phyloP scores from a whole-genome alignment of 2,797 vertebrate genomes.

The Cottoperca gobio region DNA sequence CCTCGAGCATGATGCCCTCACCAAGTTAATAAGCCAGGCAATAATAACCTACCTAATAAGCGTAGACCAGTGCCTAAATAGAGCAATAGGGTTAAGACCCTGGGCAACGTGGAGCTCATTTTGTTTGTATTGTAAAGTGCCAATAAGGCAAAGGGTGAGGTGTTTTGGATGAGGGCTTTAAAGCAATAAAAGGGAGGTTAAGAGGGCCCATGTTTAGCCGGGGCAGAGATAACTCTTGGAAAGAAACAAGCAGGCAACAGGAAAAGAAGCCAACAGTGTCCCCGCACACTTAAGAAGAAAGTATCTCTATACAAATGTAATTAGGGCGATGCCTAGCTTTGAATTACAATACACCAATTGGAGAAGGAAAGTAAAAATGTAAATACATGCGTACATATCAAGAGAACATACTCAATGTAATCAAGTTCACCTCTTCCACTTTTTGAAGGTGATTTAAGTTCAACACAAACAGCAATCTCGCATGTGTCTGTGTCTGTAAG shows the following conservation, averaged over 20 bases:
- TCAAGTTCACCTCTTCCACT: neutral
- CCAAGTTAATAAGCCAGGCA: neutral
- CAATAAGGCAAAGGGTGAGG: slow-evolving; percentile 42
- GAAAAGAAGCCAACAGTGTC: slow-evolving; percentile 39
- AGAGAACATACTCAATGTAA: neutral
- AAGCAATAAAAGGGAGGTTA: slow-evolving; percentile 55
- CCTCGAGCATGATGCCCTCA: neutral
- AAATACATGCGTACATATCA: neutral
- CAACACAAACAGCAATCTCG: neutral
- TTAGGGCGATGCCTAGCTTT: slow-evolving; percentile 7
- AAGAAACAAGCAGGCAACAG: slow-evolving; percentile 43
- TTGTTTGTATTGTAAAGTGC: slow-evolving; percentile 24
- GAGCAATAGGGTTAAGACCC: slow-evolving; percentile 41
- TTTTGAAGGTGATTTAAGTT: neutral
- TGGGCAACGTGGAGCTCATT: slow-evolving; percentile 27
- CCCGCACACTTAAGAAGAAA: slow-evolving; percentile 20
- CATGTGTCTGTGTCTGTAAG: neutral
- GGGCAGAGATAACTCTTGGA: slow-evolving; percentile 50
- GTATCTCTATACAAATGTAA: slow-evolving; percentile 37
- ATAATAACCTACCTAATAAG: neutral
- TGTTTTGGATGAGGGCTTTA: slow-evolving; percentile 50
- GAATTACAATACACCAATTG: slow-evolving; percentile 5
- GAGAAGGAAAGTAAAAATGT: slow-evolving; percentile 2
- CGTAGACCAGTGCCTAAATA: neutral
- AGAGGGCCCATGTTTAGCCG: slow-evolving; percentile 31